Evolutionary conservation across 1,140 invertebrate species (phyloP).

Genomic region (Drosophila chauvacae): DNA sequence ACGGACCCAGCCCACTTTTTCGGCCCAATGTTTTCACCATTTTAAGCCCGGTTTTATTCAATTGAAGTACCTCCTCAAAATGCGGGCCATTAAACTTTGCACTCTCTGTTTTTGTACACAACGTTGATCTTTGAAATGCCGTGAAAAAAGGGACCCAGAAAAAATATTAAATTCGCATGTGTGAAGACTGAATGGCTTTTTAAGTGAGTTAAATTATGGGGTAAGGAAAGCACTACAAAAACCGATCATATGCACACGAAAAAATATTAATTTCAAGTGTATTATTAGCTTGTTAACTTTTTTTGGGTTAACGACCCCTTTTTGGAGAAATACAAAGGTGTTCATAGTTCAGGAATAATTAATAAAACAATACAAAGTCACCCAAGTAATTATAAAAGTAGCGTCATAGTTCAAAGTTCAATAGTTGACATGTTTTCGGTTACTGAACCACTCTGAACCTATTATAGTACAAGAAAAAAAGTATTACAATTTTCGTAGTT

Average conservation of each 20-base stretch:
- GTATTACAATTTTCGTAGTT: too few species aligned
- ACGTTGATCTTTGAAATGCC: conserved; percentile 12
- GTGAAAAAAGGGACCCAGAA: conserved; percentile 22
- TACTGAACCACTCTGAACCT: neutral
- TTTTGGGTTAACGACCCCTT: neutral
- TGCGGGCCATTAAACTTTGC: conserved; percentile 43
- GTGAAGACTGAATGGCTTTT: conserved; percentile 38
- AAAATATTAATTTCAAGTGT: conserved; percentile 26
- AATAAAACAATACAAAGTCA: neutral
- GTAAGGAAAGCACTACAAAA: conserved; percentile 2
- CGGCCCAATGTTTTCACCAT: conserved; percentile 17
- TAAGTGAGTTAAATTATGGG: conserved; percentile 48
- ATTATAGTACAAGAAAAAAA: neutral
- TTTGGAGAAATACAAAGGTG: neutral
- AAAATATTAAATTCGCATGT: conserved; percentile 25
- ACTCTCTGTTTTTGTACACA: conserved; percentile 12
- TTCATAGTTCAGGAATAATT: neutral
- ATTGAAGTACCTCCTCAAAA: conserved; percentile 21
- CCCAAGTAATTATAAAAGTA: neutral
- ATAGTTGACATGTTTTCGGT: too few species aligned
- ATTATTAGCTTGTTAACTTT: conserved; percentile 16
- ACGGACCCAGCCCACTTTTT: conserved; percentile 19
- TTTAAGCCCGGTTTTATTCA: conserved; percentile 31
- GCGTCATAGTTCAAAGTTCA: neutral
- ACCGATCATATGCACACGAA: conserved; percentile 1